A percentile compares a stretch with the other conserved stretches of the same genome.
Conservation (phyloP, 2,888 invertebrate genomes). For the Oegoconia quadripuncta region DNA sequence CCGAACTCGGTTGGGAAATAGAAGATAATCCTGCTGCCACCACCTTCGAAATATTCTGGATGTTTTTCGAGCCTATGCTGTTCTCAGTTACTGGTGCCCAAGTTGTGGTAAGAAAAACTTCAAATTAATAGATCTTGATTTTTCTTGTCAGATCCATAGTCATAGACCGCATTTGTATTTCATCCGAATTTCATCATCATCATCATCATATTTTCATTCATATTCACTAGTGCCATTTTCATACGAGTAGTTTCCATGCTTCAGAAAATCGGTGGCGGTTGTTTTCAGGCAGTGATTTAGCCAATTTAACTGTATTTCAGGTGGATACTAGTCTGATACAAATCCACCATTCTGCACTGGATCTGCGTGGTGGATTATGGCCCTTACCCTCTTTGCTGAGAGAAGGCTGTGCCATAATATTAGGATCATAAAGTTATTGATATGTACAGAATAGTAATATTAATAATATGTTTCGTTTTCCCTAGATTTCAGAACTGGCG, state of each 20-base stretch:
- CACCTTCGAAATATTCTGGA: constrained; percentile 91
- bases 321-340: too few species aligned
- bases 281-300: neutral
- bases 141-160: neutral
- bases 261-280: too few species aligned
- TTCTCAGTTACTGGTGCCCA: constrained; percentile 93
- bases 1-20: constrained; percentile 85
- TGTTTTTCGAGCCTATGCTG: constrained; percentile 92
- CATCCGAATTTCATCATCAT: neutral
- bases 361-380: too few species aligned
- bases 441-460: too few species aligned
- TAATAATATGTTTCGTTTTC: neutral
- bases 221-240: too few species aligned
- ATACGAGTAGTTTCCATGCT: too few species aligned
- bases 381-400: too few species aligned
- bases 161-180: neutral
- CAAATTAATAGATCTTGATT: neutral
- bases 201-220: too few species aligned
- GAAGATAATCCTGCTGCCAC: constrained; percentile 88
- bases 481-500: constrained; percentile 81
- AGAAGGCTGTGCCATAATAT: neutral
- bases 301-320: neutral
- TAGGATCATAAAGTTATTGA: too few species aligned
- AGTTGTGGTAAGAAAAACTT: constrained; percentile 70
- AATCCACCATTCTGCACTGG: too few species aligned